phyloP scores from a whole-genome alignment of 2,113 vertebrate genomes.

The Orthonyx spaldingii region DNA sequence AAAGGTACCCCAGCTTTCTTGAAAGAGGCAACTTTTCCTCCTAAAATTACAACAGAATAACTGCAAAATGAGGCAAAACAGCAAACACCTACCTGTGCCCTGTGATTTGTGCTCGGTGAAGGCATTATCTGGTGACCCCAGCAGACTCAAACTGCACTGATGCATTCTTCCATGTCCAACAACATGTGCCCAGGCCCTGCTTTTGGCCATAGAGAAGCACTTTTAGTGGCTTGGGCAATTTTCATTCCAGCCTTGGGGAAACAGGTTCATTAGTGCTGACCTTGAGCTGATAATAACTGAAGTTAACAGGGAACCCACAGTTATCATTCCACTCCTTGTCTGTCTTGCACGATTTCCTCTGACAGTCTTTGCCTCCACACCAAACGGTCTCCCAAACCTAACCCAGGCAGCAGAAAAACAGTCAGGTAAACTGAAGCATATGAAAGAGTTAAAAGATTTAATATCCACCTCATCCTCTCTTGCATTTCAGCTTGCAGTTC shows the following conservation, averaged over 20 bases:
- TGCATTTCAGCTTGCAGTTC: neutral
- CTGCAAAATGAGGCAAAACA: neutral
- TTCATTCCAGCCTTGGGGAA: neutral
- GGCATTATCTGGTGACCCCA: neutral
- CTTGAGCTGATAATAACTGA: neutral
- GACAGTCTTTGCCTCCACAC: neutral
- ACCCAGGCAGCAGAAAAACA: neutral
- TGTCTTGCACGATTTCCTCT: neutral
- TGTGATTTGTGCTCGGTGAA: fast-evolving
- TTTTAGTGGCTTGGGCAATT: neutral
- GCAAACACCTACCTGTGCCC: neutral
- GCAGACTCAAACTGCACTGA: neutral
- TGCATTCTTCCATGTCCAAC: neutral
- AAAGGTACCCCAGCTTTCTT: neutral
- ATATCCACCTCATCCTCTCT: neutral
- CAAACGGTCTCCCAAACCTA: neutral
- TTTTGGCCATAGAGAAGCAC: neutral
- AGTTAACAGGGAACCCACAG: neutral
- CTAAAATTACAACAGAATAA: neutral
- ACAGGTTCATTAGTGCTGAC: neutral
- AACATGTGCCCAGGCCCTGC: fast-evolving
- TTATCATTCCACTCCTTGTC: neutral
- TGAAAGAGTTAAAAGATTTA: neutral
- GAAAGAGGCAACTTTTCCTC: neutral
- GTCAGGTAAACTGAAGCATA: neutral